Percentiles rank a stretch among this genome's conserved stretches.
phyloP scores from a whole-genome alignment of 2,113 vertebrate genomes.

The Rhizomys pruinosus region DNA sequence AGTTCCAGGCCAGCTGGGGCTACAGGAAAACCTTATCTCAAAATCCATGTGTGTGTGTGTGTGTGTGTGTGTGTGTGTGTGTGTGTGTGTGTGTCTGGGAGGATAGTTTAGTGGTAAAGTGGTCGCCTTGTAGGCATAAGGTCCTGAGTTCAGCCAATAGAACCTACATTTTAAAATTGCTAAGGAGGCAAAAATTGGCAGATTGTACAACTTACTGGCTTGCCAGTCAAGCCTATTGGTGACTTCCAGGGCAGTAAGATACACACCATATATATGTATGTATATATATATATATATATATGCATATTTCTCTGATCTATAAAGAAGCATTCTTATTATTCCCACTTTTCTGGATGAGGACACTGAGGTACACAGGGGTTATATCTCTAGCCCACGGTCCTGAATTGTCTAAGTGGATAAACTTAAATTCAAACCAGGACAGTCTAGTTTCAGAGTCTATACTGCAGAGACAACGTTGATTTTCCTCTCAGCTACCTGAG shows the following conservation, averaged over 20 bases:
- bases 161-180: neutral
- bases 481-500: neutral
- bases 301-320: too few relatives aligned
- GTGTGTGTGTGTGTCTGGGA: too few relatives aligned
- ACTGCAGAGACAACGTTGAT: neutral
- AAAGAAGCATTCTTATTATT: neutral
- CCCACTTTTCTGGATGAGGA: constrained; percentile 22
- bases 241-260: neutral
- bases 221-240: neutral
- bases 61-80: too few relatives aligned
- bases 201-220: neutral
- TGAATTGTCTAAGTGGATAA: neutral
- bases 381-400: neutral
- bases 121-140: neutral
- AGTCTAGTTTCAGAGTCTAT: neutral
- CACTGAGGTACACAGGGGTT: neutral
- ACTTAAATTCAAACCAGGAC: neutral
- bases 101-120: neutral
- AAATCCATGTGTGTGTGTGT: too few relatives aligned
- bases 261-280: too few relatives aligned
- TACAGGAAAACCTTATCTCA: too few relatives aligned
- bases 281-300: too few relatives aligned
- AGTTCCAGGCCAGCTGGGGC: too few relatives aligned
- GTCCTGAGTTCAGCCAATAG: neutral
- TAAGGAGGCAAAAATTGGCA: neutral